Evolutionary conservation across 1,140 invertebrate genomes (phyloP).

Genomic region (Halictus rubicundus): DNA sequence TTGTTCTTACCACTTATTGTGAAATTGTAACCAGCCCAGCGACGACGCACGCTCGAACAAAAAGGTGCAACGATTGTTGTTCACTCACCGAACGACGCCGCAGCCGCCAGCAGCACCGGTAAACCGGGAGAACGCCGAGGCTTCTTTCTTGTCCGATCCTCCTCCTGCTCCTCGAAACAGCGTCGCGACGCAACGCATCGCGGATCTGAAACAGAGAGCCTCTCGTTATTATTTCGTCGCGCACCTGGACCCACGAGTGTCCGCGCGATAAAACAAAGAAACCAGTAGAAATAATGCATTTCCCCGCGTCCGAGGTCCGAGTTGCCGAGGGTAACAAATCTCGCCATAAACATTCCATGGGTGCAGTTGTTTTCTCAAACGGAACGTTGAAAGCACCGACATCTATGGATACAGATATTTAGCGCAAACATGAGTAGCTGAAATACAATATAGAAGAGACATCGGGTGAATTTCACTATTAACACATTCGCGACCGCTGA

Average conservation of each 20-base stretch:
- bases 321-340: too few species aligned
- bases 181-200: constrained; percentile 1
- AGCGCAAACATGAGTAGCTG: too few species aligned
- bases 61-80: constrained; percentile 44
- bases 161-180: neutral
- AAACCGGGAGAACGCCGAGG: neutral
- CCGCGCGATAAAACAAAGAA: neutral
- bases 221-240: neutral
- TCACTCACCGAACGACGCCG: constrained; percentile 38
- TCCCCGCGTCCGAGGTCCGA: too few species aligned
- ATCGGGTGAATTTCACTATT: too few species aligned
- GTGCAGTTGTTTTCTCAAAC: too few species aligned
- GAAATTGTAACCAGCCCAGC: constrained; percentile 45
- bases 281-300: too few species aligned
- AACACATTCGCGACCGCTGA: too few species aligned
- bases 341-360: too few species aligned
- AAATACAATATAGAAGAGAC: too few species aligned
- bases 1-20: constrained; percentile 59
- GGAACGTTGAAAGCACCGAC: too few species aligned
- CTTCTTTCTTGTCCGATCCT: neutral
- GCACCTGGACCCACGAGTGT: neutral
- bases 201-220: neutral
- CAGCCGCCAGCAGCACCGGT: neutral
- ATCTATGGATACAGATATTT: too few species aligned
- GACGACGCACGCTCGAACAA: constrained; percentile 45